These are phyloP conservation scores for Heteromyza rotundicornis DNA, from an alignment of 2,888 invertebrate genomes.

Conservation along the genomic window DNA sequence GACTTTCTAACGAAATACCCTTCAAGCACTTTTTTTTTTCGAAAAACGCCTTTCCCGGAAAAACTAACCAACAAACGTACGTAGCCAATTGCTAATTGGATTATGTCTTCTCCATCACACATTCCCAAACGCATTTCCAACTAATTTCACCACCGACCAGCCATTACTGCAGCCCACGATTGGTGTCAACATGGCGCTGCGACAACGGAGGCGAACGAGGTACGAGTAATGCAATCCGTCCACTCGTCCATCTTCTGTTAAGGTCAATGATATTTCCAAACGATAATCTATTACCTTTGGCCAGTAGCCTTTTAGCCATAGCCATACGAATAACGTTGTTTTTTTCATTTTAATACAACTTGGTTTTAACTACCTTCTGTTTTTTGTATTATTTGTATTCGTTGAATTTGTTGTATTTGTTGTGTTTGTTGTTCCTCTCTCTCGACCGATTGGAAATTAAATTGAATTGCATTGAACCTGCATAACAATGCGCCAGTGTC, in stretches of 20 bases:
- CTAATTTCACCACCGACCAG: neutral
- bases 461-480: slow-evolving; percentile 23
- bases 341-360: too few relatives aligned
- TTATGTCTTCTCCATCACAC: neutral
- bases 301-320: too few relatives aligned
- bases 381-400: neutral
- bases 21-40: too few relatives aligned
- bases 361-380: neutral
- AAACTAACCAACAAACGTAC: too few relatives aligned
- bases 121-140: neutral
- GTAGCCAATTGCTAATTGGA: neutral
- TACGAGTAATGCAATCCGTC: neutral
- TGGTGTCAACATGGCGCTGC: neutral
- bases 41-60: too few relatives aligned
- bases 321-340: too few relatives aligned
- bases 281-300: neutral
- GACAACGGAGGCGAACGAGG: neutral
- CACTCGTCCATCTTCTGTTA: neutral
- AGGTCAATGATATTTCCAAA: slow-evolving; percentile 3
- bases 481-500: slow-evolving; percentile 16
- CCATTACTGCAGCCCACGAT: neutral
- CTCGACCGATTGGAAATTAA: slow-evolving; percentile 9
- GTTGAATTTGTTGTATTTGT: neutral
- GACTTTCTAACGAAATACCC: too few relatives aligned
- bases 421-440: neutral